Evolutionary conservation across 2,888 invertebrate genomes (phyloP).

Genomic region (Podabrus alpinus): DNA sequence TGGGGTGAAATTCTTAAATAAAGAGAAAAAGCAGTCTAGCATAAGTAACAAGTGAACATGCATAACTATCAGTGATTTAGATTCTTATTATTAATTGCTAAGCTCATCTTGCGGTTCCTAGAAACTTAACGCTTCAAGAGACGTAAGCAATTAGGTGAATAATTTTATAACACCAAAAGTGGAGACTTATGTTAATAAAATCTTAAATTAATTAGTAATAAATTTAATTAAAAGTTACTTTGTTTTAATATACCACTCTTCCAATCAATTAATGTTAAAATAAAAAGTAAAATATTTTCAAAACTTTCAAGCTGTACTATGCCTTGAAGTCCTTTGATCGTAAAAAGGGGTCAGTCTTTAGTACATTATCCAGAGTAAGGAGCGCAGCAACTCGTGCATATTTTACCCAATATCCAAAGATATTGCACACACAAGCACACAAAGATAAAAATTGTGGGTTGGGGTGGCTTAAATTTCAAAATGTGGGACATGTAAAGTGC

Average conservation of each 20-base stretch:
- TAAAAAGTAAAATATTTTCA: background rate
- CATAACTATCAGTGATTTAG: constrained; percentile 39
- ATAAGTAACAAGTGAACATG: constrained; percentile 25
- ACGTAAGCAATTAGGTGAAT: constrained; percentile 56
- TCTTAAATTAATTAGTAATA: constrained; percentile 28
- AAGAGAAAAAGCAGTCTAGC: constrained; percentile 18
- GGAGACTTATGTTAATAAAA: constrained; percentile 45
- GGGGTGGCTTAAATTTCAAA: too few species aligned
- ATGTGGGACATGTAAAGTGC: too few species aligned
- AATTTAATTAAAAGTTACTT: background rate
- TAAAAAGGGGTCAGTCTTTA: too few species aligned
- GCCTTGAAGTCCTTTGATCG: too few species aligned
- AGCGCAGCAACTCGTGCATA: too few species aligned
- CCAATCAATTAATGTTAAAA: background rate
- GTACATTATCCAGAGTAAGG: too few species aligned
- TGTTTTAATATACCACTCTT: background rate
- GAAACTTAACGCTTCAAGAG: constrained; percentile 53
- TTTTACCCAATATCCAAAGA: too few species aligned
- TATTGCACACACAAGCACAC: too few species aligned
- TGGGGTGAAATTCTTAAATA: constrained; percentile 14
- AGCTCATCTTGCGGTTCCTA: constrained; percentile 49
- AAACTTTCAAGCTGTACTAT: too few species aligned
- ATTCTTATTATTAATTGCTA: constrained; percentile 47
- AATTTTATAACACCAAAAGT: constrained; percentile 53
- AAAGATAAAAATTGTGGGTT: too few species aligned